Evolutionary conservation across 2,888 invertebrate species (phyloP).

Genomic region (Acanthosepion lycidas): DNA sequence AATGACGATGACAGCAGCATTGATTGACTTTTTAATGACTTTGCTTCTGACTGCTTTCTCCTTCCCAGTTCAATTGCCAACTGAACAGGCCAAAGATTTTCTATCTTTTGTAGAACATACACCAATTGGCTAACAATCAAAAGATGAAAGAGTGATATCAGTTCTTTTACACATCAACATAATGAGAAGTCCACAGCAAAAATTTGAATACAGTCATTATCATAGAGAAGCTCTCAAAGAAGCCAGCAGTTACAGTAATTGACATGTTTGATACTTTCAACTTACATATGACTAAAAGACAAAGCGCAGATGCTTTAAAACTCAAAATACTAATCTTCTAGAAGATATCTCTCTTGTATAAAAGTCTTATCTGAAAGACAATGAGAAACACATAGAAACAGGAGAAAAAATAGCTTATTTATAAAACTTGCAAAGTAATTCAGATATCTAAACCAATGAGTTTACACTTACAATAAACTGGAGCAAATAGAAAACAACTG

Average conservation of each 20-base stretch:
- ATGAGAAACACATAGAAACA: background rate
- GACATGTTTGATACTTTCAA: background rate
- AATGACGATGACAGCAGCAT: background rate
- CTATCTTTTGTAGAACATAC: background rate
- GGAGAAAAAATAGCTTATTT: background rate
- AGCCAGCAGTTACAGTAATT: background rate
- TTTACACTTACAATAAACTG: background rate
- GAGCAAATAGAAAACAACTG: background rate
- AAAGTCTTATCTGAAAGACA: background rate
- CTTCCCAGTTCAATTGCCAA: background rate
- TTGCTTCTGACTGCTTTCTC: background rate
- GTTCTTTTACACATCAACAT: conserved; percentile 20
- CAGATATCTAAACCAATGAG: background rate
- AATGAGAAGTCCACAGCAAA: background rate
- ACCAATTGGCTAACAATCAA: background rate
- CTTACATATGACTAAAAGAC: background rate
- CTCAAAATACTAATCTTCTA: background rate
- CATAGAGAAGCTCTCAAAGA: background rate
- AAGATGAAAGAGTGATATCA: background rate
- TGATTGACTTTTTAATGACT: too few species aligned
- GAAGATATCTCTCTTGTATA: background rate
- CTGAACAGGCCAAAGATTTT: background rate
- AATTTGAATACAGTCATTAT: background rate
- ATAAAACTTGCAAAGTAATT: background rate
- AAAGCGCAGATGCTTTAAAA: background rate